Conservation (phyloP, 2,797 vertebrate species). For the Oreonectes daqikongensis region DNA sequence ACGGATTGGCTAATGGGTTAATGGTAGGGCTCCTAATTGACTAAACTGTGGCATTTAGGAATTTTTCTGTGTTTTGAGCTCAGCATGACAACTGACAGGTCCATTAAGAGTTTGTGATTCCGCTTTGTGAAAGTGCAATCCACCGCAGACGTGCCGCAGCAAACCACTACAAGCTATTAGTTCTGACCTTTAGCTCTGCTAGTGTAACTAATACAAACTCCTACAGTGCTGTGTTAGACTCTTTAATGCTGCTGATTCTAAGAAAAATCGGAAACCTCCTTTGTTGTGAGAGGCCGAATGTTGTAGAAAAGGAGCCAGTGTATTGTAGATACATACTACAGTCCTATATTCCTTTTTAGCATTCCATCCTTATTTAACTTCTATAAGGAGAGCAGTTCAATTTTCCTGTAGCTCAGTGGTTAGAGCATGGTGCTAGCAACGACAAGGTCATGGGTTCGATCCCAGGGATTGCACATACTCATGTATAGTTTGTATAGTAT, state of each 20-base stretch:
- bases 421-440: too few relatives aligned
- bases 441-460: too few relatives aligned
- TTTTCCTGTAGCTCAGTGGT: too few relatives aligned
- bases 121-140: slow-evolving; percentile 44
- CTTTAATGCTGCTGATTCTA: slow-evolving; percentile 12
- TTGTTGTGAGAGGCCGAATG: background rate
- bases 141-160: slow-evolving; percentile 31
- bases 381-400: too few relatives aligned
- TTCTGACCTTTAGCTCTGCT: slow-evolving; percentile 53
- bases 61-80: slow-evolving; percentile 34
- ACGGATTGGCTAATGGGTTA: slow-evolving; percentile 41
- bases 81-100: slow-evolving; percentile 48
- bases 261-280: slow-evolving; percentile 3
- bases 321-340: background rate
- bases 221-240: slow-evolving; percentile 15
- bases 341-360: background rate
- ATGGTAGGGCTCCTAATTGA: slow-evolving; percentile 46
- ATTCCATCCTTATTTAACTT: background rate
- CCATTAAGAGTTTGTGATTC: slow-evolving; percentile 48
- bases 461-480: too few relatives aligned
- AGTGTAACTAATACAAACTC: slow-evolving; percentile 48
- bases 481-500: too few relatives aligned
- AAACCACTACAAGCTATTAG: slow-evolving; percentile 55
- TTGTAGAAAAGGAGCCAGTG: background rate
- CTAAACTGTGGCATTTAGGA: slow-evolving; percentile 33